Evolutionary conservation across 2,113 vertebrate species (phyloP), one percentile per base, ranked within the genome.

Genomic region (Lynx canadensis): DNA sequence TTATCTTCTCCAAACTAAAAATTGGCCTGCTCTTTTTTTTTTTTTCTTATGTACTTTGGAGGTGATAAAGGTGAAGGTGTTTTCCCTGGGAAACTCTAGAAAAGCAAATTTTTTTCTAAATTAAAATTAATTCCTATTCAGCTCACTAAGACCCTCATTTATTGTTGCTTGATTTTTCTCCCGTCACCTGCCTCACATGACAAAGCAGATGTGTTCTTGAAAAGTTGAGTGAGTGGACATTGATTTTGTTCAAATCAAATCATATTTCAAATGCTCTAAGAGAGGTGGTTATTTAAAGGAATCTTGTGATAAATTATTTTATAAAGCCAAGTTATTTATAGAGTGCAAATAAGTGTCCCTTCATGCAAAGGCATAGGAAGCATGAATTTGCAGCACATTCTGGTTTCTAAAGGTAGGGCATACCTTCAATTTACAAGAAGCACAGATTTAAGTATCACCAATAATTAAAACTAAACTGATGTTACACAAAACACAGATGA

Each of bases 1-100:
- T 97, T 93, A 79, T 95, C 98, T 98, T 97, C 93, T 98, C 97
- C 98, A 97, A 98, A 97, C 95, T 98, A 94, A 93, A 92, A 95
- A 96, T 50, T 89, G 82, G 90, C 48, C 90, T 97, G 76, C 36
- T 45, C 36, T 50, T 25, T 52, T 36, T 21, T 36, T 21, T 1
- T 25, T 23, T 9, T 21, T 4, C 12, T 93, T 89, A 84, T 36
- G 80, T 89, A 95, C 60, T 71, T 11, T 4, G 91, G 95, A 96
- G 94, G 89, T 86, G 89, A 85, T 33, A 68, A 91, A 93, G 85
- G 93, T 91, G 41, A 87, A 92, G 78, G 97, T 92, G 29, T 84
- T 91, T 97, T 95, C 86, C 95, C 88, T 78, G 45, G 65, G 89
- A 98, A 97, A 96, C 89, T 90, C 78, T 33, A 91, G 92, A 88